phyloP scores from a whole-genome alignment of 2,113 vertebrate species.

The Nycticorax nycticorax region DNA sequence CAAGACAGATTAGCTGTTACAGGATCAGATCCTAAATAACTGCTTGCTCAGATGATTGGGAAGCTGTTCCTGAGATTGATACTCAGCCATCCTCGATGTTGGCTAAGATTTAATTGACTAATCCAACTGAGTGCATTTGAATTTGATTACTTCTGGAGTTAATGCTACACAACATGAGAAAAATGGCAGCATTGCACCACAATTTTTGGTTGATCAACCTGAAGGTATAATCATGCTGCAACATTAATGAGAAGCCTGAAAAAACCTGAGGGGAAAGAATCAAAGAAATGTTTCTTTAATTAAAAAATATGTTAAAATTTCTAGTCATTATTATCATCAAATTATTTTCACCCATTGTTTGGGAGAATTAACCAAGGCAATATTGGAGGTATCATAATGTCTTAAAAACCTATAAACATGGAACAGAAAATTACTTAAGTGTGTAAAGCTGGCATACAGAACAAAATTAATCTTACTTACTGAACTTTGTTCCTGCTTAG shows the following conservation, averaged over 20 bases:
- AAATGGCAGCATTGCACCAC: constrained; percentile 6
- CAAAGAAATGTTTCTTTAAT: constrained; percentile 2
- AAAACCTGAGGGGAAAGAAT: neutral
- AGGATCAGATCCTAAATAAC: neutral
- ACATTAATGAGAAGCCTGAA: neutral
- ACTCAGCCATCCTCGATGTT: neutral
- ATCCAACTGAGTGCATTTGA: neutral
- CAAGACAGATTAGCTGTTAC: neutral
- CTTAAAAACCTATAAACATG: constrained; percentile 17
- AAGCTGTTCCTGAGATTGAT: neutral
- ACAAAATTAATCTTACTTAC: neutral
- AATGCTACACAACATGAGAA: constrained; percentile 14
- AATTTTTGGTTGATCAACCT: constrained; percentile 26
- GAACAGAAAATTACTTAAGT: neutral
- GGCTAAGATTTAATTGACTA: constrained; percentile 43
- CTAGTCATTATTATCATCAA: neutral
- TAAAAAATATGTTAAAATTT: constrained; percentile 13
- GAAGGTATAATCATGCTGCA: neutral
- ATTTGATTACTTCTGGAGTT: constrained; percentile 26
- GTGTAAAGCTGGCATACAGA: neutral
- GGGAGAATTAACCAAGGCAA: neutral
- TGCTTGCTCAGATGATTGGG: neutral
- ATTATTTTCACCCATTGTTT: neutral
- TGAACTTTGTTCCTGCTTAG: neutral
- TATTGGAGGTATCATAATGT: neutral